Conservation (phyloP, 2,113 vertebrate genomes). For the Channa maculata region DNA sequence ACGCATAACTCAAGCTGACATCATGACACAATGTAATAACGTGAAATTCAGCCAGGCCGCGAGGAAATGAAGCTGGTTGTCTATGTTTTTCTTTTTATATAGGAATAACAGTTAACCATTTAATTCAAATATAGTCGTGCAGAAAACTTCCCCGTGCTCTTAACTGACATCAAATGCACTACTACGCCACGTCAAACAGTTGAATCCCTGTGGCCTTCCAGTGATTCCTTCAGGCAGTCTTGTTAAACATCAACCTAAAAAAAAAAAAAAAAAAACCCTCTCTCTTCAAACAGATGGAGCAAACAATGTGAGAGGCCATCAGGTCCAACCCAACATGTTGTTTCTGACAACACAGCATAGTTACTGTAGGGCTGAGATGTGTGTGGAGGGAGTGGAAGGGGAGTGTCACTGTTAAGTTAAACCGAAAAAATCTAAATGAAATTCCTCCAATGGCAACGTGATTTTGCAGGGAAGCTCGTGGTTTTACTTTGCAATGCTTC, state of each 20-base stretch:
- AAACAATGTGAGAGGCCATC: conserved; percentile 61
- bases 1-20: too few species aligned
- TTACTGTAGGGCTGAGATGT: conserved; percentile 19
- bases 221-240: conserved; percentile 13
- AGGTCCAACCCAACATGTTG: conserved; percentile 58
- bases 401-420: conserved; percentile 35
- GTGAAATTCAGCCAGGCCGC: not conserved
- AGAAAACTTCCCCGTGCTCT: not conserved
- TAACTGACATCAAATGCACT: not conserved
- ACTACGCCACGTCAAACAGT: not conserved
- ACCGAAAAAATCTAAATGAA: not conserved
- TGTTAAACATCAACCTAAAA: conserved; percentile 60
- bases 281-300: conserved; percentile 63
- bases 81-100: too few species aligned
- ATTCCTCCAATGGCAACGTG: conserved; percentile 15
- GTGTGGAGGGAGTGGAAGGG: conserved; percentile 58
- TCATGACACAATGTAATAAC: not conserved
- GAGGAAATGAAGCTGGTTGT: not conserved
- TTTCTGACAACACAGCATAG: conserved; percentile 72
- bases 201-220: not conserved
- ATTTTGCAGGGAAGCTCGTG: not conserved
- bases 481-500: conserved; percentile 20
- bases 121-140: not conserved
- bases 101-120: not conserved
- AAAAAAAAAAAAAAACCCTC: conserved; percentile 9